Base-by-base conservation (phyloP, 2,797 vertebrate genomes). In the Nyctalus aviator region DNA sequence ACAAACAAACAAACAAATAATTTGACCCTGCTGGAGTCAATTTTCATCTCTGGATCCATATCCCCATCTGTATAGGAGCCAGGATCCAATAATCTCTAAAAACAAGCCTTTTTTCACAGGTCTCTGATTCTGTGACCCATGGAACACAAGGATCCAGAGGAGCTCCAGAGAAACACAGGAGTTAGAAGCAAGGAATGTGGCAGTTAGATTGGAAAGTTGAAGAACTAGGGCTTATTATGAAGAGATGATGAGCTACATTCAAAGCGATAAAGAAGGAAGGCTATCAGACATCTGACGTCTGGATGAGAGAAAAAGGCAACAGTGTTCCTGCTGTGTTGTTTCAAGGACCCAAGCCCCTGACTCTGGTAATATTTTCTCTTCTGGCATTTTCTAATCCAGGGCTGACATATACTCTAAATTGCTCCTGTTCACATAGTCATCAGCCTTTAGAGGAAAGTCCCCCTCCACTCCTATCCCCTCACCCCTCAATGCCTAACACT, bases 121-220 rank as follows among this genome's bases (percentile, higher is more conserved):
- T 72, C 46, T 95, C 84, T 76, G 83, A 89, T 35, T 62, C 53
- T 91, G 30, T 32, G 37, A 82, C 12, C 35, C 87, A 35, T 15
- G 6, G 30, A 73, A 8, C 48, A 30, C 32, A 90, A 75, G 41
- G 84, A 88, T 71, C 57, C 37, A 85, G 27, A 78, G 50, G 37
- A 30, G 6, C 57, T 35, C 64, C 35, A 94, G 73, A 85, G n/a
- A 94, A 88, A 88, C 15, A 46, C 9, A 64, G n/a, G 46, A 23
- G 50, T 55, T 73, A 90, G 85, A 91, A 89, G 25, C 66, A 94
- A 84, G 44, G 37, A 66, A 35, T 66, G 50, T 50, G 32, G 20
- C 21, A 48, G 13, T 78, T 46, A 44, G 13, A 35, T 2, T 89
- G 87, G 27, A 32, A 85, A 86, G 23, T 3, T 81, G 32, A 64